Percentiles rank a stretch among this genome's conserved stretches.
Evolutionary conservation across 53 echinoderm and acorn worm genomes (phyloP).

Genomic region (Zoroaster sp.): DNA sequence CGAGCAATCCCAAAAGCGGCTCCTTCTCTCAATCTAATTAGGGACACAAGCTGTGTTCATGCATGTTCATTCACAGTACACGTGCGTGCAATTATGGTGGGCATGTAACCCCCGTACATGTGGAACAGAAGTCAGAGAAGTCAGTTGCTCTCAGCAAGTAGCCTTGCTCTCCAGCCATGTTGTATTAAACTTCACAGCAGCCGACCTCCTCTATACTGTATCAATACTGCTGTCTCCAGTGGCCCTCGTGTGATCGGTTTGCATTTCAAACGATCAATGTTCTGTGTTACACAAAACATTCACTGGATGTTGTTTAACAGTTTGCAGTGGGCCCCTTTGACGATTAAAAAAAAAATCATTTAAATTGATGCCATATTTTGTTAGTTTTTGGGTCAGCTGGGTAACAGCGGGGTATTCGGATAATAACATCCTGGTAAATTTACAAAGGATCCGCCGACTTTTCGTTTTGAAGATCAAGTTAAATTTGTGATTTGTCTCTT

Average conservation of each 20-base stretch:
- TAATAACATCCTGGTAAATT: neutral
- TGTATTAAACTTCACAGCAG: constrained; percentile 30
- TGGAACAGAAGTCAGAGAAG: neutral
- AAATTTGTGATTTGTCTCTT: no score
- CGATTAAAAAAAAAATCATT: neutral
- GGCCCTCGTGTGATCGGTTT: neutral
- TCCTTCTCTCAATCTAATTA: neutral
- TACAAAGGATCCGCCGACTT: neutral
- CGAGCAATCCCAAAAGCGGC: neutral
- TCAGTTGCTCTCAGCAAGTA: constrained; percentile 18
- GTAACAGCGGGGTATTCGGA: neutral
- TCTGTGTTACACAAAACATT: no score
- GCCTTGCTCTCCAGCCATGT: constrained; percentile 1
- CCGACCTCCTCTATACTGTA: constrained; percentile 1
- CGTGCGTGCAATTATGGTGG: constrained; percentile 9
- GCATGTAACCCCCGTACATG: neutral
- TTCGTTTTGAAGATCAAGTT: neutral
- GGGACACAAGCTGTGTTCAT: neutral
- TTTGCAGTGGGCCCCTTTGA: neutral
- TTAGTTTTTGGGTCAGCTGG: neutral
- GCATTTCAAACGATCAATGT: no score
- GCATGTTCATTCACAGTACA: neutral
- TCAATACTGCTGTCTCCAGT: neutral
- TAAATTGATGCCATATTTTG: neutral
- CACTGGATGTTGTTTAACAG: neutral